phyloP scores from a whole-genome alignment of 2,888 invertebrate species.

The Xanthostigma xanthostigma region DNA sequence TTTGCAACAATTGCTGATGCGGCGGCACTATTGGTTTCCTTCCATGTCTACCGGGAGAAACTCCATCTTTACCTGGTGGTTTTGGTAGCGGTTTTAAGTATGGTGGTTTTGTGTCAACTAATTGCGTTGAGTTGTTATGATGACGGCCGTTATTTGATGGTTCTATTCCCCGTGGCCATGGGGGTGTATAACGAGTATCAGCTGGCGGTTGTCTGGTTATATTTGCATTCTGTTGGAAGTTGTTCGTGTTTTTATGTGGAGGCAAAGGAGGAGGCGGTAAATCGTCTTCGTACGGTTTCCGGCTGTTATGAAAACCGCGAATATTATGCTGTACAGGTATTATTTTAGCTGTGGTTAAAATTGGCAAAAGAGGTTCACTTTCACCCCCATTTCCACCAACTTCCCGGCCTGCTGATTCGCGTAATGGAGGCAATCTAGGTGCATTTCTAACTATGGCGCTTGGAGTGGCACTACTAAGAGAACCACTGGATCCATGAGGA shows the following conservation, averaged over 20 bases:
- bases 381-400: slow-evolving; percentile 31
- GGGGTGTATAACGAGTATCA: slow-evolving; percentile 33
- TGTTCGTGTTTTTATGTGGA: slow-evolving; percentile 29
- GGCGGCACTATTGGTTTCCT: slow-evolving; percentile 14
- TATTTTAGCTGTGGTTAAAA: slow-evolving; percentile 12
- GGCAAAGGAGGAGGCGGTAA: slow-evolving; percentile 45
- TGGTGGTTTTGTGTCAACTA: slow-evolving; percentile 18
- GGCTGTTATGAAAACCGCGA: slow-evolving; percentile 31
- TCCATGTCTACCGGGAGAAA: slow-evolving; percentile 23
- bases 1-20: slow-evolving; percentile 20
- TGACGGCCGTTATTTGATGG: slow-evolving; percentile 11
- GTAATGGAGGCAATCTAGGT: slow-evolving; percentile 36
- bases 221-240: slow-evolving; percentile 5
- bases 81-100: slow-evolving; percentile 43
- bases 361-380: slow-evolving; percentile 41
- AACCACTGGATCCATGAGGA: slow-evolving; percentile 29
- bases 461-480: slow-evolving; percentile 1
- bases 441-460: slow-evolving; percentile 21
- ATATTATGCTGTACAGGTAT: slow-evolving; percentile 29
- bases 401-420: slow-evolving; percentile 35
- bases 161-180: slow-evolving; percentile 45
- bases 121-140: slow-evolving; percentile 7
- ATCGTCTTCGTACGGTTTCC: slow-evolving; percentile 30
- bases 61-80: slow-evolving; percentile 31
- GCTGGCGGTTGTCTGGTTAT: slow-evolving; percentile 3